Conservation (phyloP, 2,797 vertebrate species). For the Limnodromus scolopaceus region DNA sequence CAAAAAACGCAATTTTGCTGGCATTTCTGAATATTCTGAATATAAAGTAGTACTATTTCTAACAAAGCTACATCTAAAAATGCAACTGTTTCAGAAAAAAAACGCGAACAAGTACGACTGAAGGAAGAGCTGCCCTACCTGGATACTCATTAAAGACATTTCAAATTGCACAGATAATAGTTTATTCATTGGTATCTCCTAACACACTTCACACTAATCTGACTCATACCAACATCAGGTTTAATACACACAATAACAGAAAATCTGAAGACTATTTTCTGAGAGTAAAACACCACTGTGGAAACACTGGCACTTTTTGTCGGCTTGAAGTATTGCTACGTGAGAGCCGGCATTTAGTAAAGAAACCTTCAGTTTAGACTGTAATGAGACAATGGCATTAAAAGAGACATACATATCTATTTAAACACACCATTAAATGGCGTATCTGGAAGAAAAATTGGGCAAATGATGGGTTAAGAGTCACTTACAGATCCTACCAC, state of each 20-base stretch:
- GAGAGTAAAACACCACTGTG: background rate
- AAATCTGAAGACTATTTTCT: background rate
- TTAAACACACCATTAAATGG: background rate
- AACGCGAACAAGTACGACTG: background rate
- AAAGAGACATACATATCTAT: background rate
- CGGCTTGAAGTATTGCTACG: background rate
- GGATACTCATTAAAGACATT: background rate
- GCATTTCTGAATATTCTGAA: constrained; percentile 30
- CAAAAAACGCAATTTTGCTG: constrained; percentile 21
- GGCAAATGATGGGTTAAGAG: background rate
- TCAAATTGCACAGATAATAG: background rate
- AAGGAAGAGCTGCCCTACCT: background rate
- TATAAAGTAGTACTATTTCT: constrained; percentile 20
- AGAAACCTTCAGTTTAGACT: background rate
- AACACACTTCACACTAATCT: background rate
- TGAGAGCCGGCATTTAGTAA: background rate
- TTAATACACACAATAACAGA: background rate
- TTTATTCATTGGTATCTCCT: background rate
- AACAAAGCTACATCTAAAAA: constrained; percentile 1
- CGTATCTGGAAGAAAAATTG: background rate
- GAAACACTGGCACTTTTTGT: background rate
- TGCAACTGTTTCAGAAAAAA: background rate
- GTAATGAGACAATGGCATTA: background rate
- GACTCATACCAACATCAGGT: background rate
- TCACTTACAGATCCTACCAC: background rate